These are phyloP conservation scores for Pseudoips prasinana DNA, from an alignment of 2,888 invertebrate genomes.

Conservation along the genomic window DNA sequence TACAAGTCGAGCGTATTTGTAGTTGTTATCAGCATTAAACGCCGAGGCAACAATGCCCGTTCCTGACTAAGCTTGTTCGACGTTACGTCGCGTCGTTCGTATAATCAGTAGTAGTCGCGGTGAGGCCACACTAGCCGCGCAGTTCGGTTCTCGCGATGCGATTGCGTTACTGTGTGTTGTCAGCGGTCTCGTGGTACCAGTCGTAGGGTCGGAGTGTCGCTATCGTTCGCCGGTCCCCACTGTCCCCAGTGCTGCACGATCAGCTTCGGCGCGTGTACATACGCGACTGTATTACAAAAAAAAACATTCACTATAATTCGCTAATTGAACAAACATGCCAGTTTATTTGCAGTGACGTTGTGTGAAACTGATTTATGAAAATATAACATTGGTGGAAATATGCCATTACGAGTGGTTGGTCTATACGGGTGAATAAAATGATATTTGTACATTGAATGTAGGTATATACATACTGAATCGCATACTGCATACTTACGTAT, in stretches of 20 bases:
- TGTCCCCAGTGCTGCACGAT: slow-evolving; percentile 74
- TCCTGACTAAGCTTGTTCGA: slow-evolving; percentile 40
- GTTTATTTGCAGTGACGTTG: slow-evolving; percentile 69
- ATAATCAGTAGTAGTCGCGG: slow-evolving; percentile 24
- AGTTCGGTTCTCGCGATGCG: slow-evolving; percentile 32
- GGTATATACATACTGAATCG: slow-evolving; percentile 39
- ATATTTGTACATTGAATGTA: slow-evolving; percentile 28
- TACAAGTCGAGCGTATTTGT: slow-evolving; percentile 30
- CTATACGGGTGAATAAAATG: slow-evolving; percentile 57
- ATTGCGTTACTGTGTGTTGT: slow-evolving; percentile 42
- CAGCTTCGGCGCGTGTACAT: slow-evolving; percentile 66
- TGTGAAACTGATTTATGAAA: slow-evolving; percentile 58
- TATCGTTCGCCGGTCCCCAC: slow-evolving; percentile 77
- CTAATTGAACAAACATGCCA: slow-evolving; percentile 57
- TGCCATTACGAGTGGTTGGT: slow-evolving; percentile 43
- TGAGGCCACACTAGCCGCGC: slow-evolving; percentile 23
- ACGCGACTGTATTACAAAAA: slow-evolving; percentile 45
- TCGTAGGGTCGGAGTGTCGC: slow-evolving; percentile 68
- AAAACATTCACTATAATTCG: slow-evolving; percentile 41
- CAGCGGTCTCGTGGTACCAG: slow-evolving; percentile 59
- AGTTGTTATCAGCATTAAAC: slow-evolving; percentile 55
- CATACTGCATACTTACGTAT: slow-evolving; percentile 36
- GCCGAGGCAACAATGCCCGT: slow-evolving; percentile 43
- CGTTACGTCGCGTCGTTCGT: slow-evolving; percentile 16
- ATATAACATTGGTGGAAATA: slow-evolving; percentile 52